Evolutionary conservation across 1,140 invertebrate species (phyloP), one percentile per base, ranked within the genome.

Genomic region (Rhyzopertha dominica): DNA sequence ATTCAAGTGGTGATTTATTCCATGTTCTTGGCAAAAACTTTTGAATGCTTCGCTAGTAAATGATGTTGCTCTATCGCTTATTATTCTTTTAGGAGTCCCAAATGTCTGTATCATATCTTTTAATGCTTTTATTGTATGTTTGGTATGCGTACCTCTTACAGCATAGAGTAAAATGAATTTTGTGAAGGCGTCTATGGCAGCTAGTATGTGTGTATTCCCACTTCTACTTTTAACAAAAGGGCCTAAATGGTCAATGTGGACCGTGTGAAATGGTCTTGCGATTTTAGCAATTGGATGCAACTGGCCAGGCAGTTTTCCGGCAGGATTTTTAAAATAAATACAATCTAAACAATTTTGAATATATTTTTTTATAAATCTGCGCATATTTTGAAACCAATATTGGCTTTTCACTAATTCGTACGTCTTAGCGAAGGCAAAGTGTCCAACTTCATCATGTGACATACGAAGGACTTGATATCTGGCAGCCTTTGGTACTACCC

Each of bases 401-500:
- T 56, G 23, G 13, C 38, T 41, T 8, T 50, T 28, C 0, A 67
- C 31, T 22, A 58, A 47, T 10, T 53, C 41, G 10, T 59, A 36
- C 0, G 59, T 65, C 35, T 58, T 65, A n/a, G 55, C 54, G 3
- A 53, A 37, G 5, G 49, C 58, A 22, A 51, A 52, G 49, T 63
- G 61, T 8, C 62, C 59, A 5, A 53, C 50, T 7, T 67, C 63
- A 23, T 67, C 57, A 36, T 67, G 63, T 35, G 51, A 55, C n/a
- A 52, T 43, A 20, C 53, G 43, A 0, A 62, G 32, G 3, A 65
- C 48, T 34, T 65, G 53, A 49, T 51, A 61, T 8, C 61, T 31
- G 0, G 40, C 51, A 8, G 40, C 25, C 39, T 39, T 35, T 9
- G 60, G 61, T 9, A 62, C 58, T 7, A 58, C 20, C 54, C 56